Evolutionary conservation across 2,113 vertebrate genomes (phyloP).

Genomic region (Callipepla squamata): DNA sequence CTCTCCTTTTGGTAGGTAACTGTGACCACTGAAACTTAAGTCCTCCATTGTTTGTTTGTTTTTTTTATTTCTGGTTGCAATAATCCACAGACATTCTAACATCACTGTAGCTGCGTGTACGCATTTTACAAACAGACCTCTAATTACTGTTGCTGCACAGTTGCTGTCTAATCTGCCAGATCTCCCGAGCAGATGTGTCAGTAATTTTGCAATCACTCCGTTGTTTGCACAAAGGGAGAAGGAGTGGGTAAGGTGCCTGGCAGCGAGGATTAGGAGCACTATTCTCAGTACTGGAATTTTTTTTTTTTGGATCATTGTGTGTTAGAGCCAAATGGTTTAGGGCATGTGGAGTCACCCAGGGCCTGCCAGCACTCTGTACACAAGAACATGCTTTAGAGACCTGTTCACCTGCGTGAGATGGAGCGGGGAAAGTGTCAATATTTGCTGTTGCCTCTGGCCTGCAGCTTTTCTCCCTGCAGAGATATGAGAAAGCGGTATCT

Average conservation of each 20-base stretch:
- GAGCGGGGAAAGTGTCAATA: not conserved
- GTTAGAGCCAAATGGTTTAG: not conserved
- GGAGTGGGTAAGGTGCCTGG: not conserved
- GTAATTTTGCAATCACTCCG: not conserved
- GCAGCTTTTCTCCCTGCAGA: not conserved
- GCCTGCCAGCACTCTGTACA: not conserved
- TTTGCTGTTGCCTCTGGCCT: not conserved
- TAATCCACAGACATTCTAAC: not conserved
- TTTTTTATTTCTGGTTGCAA: not conserved
- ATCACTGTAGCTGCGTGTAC: not conserved
- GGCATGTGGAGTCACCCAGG: not conserved
- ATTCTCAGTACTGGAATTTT: not conserved
- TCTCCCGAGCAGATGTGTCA: not conserved
- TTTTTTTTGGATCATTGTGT: not conserved
- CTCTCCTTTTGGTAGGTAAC: not conserved
- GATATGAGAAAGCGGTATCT: not conserved
- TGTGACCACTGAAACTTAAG: not conserved
- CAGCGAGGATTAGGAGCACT: not conserved
- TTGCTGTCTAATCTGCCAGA: not conserved
- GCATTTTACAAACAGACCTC: not conserved
- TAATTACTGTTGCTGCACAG: not conserved
- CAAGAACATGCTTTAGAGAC: not conserved
- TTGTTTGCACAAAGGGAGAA: not conserved
- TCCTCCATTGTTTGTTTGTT: not conserved
- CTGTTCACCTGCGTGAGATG: not conserved